Conservation (phyloP, 1,140 invertebrate species). For the Ooceraea biroi region DNA sequence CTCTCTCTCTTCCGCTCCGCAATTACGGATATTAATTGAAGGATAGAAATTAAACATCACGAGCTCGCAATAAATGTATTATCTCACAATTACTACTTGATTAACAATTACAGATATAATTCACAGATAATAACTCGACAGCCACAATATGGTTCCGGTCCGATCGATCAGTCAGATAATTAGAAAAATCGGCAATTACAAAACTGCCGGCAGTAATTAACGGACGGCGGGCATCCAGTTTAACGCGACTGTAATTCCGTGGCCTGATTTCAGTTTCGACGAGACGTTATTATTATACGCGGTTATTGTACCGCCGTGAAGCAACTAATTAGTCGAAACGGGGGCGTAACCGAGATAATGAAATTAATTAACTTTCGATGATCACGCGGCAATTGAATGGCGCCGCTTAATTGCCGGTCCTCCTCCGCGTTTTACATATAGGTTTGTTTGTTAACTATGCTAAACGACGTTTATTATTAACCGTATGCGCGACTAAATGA, state of each 20-base stretch:
- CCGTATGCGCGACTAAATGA: conserved; percentile 1
- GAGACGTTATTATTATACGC: conserved; percentile 15
- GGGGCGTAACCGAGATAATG: conserved; percentile 25
- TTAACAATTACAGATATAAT: no score
- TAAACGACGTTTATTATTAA: conserved; percentile 47
- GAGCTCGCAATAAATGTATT: no score
- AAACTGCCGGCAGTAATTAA: background rate
- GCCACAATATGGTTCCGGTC: no score
- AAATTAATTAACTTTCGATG: conserved; percentile 53
- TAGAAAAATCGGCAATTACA: background rate
- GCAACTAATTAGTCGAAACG: conserved; percentile 40
- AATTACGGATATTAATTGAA: background rate
- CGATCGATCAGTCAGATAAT: background rate
- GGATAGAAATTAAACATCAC: no score
- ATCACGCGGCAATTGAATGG: conserved; percentile 35
- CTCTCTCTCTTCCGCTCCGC: background rate
- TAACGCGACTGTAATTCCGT: background rate
- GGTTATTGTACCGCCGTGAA: background rate
- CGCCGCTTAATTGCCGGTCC: conserved; percentile 21
- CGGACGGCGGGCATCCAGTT: background rate
- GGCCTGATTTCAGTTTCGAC: background rate
- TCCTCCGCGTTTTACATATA: background rate
- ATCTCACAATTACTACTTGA: no score
- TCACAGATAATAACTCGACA: no score
- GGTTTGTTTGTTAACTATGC: conserved; percentile 26